Base-by-base conservation (phyloP, 2,888 invertebrate species). In the Halocaridina rubra region DNA sequence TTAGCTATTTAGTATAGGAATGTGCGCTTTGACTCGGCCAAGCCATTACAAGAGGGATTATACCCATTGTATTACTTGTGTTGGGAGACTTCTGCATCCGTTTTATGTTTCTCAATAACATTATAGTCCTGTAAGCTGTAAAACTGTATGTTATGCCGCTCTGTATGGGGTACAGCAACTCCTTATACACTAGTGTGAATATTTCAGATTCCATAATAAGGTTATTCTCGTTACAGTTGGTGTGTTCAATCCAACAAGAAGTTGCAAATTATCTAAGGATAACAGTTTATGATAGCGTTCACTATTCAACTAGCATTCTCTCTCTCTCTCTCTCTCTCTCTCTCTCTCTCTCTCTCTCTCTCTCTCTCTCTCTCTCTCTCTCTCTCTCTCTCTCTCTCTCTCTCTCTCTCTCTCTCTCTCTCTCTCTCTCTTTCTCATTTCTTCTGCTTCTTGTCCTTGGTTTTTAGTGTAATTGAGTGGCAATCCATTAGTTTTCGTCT, bases 321-420 rank as follows among this genome's bases (percentile, higher is more conserved):
- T 69, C 30, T 29, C 27, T 19, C 13, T 72, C 16, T 32, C 72
- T 72, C 72, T 30, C 33, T 72, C 33, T 30, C 72, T 72, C 72
- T 72, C 72, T 72, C 72, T 72, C 72, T 72, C 72, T 72, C 72
- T 72, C 2, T 72, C 72, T 72, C 33, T 30, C 67, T 67, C 67
- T 22, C 29, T 27, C 29, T 67, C 67, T 67, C 67, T 22, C 29
- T 22, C 67, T 24, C 67, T 67, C 67, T 67, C 67, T 67, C 67
- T 33, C 32, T 30, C 33, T 72, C 13, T 32, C 16, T 27, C 72
- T 30, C 19, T 10, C 39, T 32, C 72, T 72, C 33, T 72, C 72
- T 32, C 72, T 33, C 72, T 10, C 69, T 24, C 69, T 27, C 69
- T 24, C 69, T 5, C 39, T 72, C 16, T 72, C 69, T 69, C 24